Base-by-base conservation (phyloP, 2,113 vertebrate species). In the Salvelinus alpinus region DNA sequence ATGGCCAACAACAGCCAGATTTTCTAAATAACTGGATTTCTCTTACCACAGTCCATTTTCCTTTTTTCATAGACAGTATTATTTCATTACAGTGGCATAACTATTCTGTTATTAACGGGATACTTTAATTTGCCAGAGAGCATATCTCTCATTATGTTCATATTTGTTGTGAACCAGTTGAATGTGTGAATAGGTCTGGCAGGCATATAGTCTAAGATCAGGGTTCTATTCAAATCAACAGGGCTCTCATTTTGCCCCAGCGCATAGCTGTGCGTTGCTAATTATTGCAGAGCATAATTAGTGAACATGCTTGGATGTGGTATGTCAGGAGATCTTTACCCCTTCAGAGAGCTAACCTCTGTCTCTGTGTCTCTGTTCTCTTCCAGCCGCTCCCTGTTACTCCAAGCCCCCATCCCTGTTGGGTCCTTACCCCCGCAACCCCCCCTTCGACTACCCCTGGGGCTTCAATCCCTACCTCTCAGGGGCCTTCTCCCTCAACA, bases 401-500 rank as follows among this genome's bases (percentile, higher is more conserved):
- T 92, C 96, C 81, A 97, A 97, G 83, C 96, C 96, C 64, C 95
- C 95, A 0, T 90, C 94, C 75, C 91, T 97, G 87, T 89, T 97
- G 92, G 93, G 94, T 64, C 93, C 96, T 0, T 97, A 96, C 31
- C 83, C 94, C 59, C 92, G 96, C 73, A 94, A 86, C 73, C 89
- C 93, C 77, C 83, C 95, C 71, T 96, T 97, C 82, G 96, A 97
- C 83, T 96, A 96, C 89, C 93, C 95, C 68, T 97, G 96, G 96
- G 93, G 94, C 86, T 96, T 97, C 75, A 96, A 95, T 88, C 95
- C 96, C 0, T 97, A 97, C 86, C 93, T 96, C 72, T 91, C 95
- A 0, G 92, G 95, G 88, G 92, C 95, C 78, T 96, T 96, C 92
- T 95, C 95, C 67, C 91, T 96, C 76, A 93, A 92, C 80, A 94